phyloP scores from a whole-genome alignment of 2,797 vertebrate species.

The Phrynocephalus vlangalii region DNA sequence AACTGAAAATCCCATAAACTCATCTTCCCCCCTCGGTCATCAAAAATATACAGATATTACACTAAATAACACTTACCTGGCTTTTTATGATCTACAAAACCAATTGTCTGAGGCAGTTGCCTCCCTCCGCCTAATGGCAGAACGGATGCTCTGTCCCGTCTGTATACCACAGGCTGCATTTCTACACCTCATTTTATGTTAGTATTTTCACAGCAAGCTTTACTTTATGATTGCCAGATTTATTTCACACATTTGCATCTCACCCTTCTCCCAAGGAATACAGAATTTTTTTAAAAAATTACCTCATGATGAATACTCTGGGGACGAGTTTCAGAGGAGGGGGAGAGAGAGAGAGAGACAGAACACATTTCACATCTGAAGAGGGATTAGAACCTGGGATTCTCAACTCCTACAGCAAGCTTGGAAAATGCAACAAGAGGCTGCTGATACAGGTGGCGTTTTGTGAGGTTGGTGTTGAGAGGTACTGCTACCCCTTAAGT shows the following conservation, averaged over 20 bases:
- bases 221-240: background rate
- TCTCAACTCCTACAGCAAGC: background rate
- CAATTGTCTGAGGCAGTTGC: background rate
- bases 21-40: background rate
- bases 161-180: background rate
- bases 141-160: background rate
- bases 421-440: background rate
- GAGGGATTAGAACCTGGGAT: background rate
- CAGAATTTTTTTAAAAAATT: background rate
- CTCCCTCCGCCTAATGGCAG: background rate
- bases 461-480: background rate
- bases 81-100: background rate
- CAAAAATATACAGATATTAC: background rate
- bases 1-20: background rate
- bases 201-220: background rate
- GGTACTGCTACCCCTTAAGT: background rate
- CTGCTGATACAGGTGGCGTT: background rate
- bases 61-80: background rate
- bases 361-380: background rate
- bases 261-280: background rate
- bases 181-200: background rate
- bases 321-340: background rate
- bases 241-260: background rate
- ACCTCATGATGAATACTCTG: slow-evolving; percentile 3
- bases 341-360: background rate